phyloP scores from a whole-genome alignment of 2,797 vertebrate species.

The Channallabes apus region DNA sequence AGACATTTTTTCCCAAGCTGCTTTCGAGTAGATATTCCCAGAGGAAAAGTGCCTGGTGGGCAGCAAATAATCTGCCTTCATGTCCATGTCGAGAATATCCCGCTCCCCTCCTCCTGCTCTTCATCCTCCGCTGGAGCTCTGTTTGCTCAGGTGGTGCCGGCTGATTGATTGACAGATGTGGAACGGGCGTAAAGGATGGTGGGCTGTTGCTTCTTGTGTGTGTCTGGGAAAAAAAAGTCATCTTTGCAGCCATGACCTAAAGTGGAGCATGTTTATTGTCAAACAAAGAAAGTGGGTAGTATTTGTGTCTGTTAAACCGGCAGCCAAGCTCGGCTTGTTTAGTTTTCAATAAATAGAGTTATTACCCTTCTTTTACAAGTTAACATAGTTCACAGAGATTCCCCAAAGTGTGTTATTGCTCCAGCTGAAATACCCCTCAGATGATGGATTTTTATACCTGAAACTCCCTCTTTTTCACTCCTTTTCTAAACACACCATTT shows the following conservation, averaged over 20 bases:
- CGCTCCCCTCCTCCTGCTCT: constrained; percentile 38
- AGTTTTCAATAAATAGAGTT: neutral
- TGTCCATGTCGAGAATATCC: constrained; percentile 30
- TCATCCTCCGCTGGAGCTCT: constrained; percentile 42
- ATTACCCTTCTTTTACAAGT: neutral
- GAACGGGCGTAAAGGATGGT: constrained; percentile 53
- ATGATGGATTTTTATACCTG: no score
- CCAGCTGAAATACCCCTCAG: no score
- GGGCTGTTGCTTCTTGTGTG: constrained; percentile 68
- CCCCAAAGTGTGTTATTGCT: no score
- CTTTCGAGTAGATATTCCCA: neutral
- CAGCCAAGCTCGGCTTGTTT: neutral
- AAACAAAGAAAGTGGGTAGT: neutral
- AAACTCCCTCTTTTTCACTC: no score
- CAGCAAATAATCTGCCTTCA: constrained; percentile 27
- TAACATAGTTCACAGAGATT: no score
- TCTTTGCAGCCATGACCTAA: neutral
- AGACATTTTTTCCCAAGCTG: constrained; percentile 19
- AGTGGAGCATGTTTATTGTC: neutral
- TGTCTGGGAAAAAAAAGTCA: constrained; percentile 58
- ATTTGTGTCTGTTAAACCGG: neutral
- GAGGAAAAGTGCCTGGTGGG: constrained; percentile 19
- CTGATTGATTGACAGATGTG: constrained; percentile 71
- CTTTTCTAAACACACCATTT: no score
- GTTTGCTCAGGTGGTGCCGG: constrained; percentile 73